Conservation (phyloP, 1,140 invertebrate species). For the Drosophila kurseongensis region DNA sequence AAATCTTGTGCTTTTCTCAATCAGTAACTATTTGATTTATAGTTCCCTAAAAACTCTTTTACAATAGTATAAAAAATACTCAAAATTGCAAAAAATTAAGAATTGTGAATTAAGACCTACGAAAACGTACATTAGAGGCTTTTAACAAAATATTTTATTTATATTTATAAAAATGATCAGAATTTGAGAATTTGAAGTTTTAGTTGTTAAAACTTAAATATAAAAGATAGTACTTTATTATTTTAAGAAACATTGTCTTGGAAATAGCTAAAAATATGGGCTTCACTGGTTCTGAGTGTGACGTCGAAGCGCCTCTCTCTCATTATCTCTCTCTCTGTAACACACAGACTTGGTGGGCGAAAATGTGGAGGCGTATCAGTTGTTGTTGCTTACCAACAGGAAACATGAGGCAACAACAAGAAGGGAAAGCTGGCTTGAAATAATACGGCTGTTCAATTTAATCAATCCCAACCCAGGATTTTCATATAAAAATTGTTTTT, state of each 20-base stretch:
- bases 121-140: too few relatives aligned
- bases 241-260: neutral
- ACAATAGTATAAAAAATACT: too few relatives aligned
- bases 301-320: constrained; percentile 15
- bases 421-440: neutral
- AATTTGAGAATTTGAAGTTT: too few relatives aligned
- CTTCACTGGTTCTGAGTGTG: constrained; percentile 19
- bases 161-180: too few relatives aligned
- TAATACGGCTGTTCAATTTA: neutral
- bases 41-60: too few relatives aligned
- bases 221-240: too few relatives aligned
- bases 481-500: neutral
- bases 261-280: neutral
- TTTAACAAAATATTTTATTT: too few relatives aligned
- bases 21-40: too few relatives aligned
- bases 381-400: constrained; percentile 15
- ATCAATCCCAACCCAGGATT: constrained; percentile 2
- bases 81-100: too few relatives aligned
- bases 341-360: constrained; percentile 1
- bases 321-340: neutral
- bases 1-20: too few relatives aligned
- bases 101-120: too few relatives aligned
- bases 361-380: constrained; percentile 13
- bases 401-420: neutral
- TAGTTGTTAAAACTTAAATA: too few relatives aligned